Base-by-base conservation (phyloP, 2,888 invertebrate genomes). In the Venustoraphidia nigricollis region DNA sequence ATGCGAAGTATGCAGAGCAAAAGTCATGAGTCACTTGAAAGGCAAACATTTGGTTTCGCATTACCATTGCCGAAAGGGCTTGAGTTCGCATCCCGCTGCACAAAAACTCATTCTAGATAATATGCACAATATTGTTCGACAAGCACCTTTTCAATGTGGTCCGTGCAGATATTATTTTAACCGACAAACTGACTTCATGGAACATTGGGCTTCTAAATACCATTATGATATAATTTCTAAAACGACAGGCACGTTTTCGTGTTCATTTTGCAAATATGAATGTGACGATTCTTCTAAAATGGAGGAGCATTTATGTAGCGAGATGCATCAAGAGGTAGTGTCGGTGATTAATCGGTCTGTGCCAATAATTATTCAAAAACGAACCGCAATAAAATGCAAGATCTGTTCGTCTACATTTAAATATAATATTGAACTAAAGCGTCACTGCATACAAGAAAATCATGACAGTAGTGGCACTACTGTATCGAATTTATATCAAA, bases 31-130 rank as follows among this genome's bases (percentile, higher is more conserved):
- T 8, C 74, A 78, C 57, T 66, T 82, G 53, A 80, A 88, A 69
- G 88, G 89, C 38, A 88, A 89, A 61, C 89, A 89, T 67, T 71
- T 93, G 51, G 82, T 91, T 56, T 89, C 89, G 1, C 85, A 85
- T 62, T 88, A 83, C 62, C 91, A 92, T 64, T 85, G 83, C 57
- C 75, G 85, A 51, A 83, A 83, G 60, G 78, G 81, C 51, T 73
- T 73, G 50, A 76, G 78, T 45, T 68, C 70, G 41, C 68, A 72
- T 52, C 73, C 76, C 4, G 67, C 68, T 34, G 70, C 75, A 9
- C 73, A 75, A 51, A 70, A 73, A 46, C 73, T 86, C 59, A 77
- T 91, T 46, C 69, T 90, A 36, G 77, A 80, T 46, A 82, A 91
- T 62, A 88, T 90, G 60, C 75, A 76, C 53, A 78, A 80, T 50